These are phyloP conservation scores for Chironomus tentans DNA, from an alignment of 2,888 invertebrate species.

Conservation along the genomic window DNA sequence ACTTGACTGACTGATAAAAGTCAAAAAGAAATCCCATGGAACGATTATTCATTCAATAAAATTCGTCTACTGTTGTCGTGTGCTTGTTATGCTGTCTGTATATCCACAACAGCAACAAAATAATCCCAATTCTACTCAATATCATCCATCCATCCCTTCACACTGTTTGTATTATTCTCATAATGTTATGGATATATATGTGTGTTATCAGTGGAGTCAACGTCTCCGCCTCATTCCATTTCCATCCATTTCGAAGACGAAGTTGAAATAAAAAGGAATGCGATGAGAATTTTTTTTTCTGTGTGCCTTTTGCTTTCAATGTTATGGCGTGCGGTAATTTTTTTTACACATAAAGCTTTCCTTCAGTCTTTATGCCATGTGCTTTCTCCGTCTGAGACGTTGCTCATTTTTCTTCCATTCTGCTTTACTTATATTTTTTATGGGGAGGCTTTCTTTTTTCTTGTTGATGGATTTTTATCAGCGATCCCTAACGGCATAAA, in stretches of 20 bases:
- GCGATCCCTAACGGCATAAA: background rate
- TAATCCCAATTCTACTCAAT: no score
- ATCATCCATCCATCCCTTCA: background rate
- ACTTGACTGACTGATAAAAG: background rate
- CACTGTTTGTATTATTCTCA: background rate
- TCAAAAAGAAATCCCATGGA: background rate
- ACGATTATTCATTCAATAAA: conserved; percentile 12
- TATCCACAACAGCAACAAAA: background rate
- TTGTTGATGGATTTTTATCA: conserved; percentile 1
- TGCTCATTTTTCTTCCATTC: background rate
- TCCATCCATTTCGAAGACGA: background rate
- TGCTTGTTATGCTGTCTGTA: background rate
- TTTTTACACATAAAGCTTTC: background rate
- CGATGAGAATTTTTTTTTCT: background rate
- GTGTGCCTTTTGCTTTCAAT: background rate
- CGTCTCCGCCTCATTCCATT: no score
- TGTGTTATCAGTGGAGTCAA: no score
- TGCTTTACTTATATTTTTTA: background rate
- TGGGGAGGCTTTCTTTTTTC: background rate
- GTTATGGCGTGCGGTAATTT: conserved; percentile 1
- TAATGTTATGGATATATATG: background rate
- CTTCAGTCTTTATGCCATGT: background rate
- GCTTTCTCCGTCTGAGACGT: background rate
- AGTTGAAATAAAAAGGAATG: background rate
- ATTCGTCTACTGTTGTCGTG: background rate